phyloP scores from a whole-genome alignment of 1,140 invertebrate species.

The Pseudoatta argentina region DNA sequence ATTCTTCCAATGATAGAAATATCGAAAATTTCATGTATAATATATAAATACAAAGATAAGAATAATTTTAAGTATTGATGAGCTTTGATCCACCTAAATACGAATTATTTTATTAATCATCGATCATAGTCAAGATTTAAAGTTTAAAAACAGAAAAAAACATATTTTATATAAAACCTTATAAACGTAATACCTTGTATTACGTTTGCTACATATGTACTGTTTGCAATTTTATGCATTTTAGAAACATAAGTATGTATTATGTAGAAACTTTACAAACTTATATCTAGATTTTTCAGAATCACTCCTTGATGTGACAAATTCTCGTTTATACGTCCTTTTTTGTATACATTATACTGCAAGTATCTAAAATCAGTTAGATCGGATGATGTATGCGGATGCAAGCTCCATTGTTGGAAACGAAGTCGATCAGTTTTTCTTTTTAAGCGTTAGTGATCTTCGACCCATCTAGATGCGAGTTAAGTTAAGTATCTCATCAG shows the following conservation, averaged over 20 bases:
- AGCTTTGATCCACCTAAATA: background rate
- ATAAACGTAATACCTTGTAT: background rate
- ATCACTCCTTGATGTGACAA: background rate
- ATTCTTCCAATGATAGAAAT: background rate
- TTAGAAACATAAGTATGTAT: background rate
- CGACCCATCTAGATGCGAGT: conserved; percentile 58
- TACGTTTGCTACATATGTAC: background rate
- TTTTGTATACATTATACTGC: background rate
- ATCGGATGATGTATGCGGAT: conserved; percentile 33
- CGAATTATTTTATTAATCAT: conserved; percentile 1
- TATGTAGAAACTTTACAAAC: conserved; percentile 1
- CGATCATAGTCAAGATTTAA: background rate
- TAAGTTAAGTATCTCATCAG: conserved; percentile 63
- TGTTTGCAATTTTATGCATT: background rate
- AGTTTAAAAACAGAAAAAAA: background rate
- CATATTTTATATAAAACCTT: background rate
- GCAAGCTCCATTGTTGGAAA: conserved; percentile 28
- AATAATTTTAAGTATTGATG: background rate
- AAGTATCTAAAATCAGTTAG: conserved; percentile 19
- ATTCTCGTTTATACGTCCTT: background rate
- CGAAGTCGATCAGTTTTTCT: conserved; percentile 39
- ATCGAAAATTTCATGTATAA: background rate
- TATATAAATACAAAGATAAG: background rate
- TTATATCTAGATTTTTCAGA: conserved; percentile 5
- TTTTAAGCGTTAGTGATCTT: conserved; percentile 54